Evolutionary conservation across 2,113 vertebrate genomes (phyloP).

Genomic region (Patagioenas fasciata): DNA sequence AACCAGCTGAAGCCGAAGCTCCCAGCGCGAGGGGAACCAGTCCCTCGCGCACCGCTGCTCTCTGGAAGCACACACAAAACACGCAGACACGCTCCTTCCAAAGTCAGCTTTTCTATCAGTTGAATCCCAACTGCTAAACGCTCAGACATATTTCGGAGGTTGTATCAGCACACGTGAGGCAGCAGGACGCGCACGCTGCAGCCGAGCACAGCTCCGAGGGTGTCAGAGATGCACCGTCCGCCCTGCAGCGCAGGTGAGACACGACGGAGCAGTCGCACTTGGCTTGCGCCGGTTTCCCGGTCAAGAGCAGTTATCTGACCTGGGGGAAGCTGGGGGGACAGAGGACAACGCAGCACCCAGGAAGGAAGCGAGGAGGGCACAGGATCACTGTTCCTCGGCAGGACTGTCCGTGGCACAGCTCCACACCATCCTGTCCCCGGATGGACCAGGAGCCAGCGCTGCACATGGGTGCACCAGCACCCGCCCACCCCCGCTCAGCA

Average conservation of each 20-base stretch:
- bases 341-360: not conserved
- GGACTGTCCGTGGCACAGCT: too few species aligned
- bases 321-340: fast-evolving
- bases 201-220: not conserved
- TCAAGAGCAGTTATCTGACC: not conserved
- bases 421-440: fast-evolving
- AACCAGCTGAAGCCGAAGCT: not conserved
- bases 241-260: not conserved
- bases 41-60: fast-evolving
- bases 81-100: fast-evolving
- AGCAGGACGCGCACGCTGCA: fast-evolving
- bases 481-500: not conserved
- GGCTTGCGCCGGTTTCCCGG: not conserved
- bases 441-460: fast-evolving
- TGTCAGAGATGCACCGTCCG: fast-evolving
- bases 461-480: fast-evolving
- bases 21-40: not conserved
- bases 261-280: not conserved
- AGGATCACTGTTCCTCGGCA: not conserved
- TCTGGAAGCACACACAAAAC: not conserved
- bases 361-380: not conserved
- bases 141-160: not conserved
- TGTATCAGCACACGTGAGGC: not conserved
- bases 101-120: fast-evolving
- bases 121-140: fast-evolving